phyloP scores from a whole-genome alignment of 2,113 vertebrate genomes.

The Periophthalmodon schlosseri region DNA sequence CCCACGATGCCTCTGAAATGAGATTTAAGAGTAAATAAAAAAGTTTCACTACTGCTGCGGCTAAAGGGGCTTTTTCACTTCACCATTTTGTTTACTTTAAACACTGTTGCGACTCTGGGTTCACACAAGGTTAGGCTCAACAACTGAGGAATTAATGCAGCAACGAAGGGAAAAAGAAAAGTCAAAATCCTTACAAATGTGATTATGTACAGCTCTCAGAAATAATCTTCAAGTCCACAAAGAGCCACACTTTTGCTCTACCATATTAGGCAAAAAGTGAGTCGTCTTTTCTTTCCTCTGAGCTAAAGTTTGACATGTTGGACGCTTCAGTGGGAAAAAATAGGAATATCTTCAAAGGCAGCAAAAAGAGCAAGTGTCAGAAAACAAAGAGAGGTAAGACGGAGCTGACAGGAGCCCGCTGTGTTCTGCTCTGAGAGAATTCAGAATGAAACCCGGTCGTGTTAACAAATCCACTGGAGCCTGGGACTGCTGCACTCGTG shows the following conservation, averaged over 20 bases:
- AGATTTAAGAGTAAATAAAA: slow-evolving; percentile 2
- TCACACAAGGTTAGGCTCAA: slow-evolving; percentile 13
- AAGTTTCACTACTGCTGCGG: not conserved
- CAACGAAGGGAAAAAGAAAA: slow-evolving; percentile 1
- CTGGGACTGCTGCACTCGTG: slow-evolving; percentile 2
- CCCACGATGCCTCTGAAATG: slow-evolving; percentile 1
- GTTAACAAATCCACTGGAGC: not conserved
- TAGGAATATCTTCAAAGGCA: slow-evolving; percentile 42
- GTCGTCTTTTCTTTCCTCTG: slow-evolving; percentile 4
- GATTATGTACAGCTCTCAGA: slow-evolving; percentile 24
- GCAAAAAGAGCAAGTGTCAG: slow-evolving; percentile 34
- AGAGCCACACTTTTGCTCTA: slow-evolving; percentile 2
- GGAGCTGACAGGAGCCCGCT: slow-evolving; percentile 24
- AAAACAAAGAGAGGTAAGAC: slow-evolving; percentile 24
- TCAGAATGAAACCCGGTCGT: slow-evolving; percentile 13
- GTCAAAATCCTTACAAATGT: slow-evolving; percentile 15
- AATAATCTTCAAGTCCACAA: slow-evolving; percentile 12
- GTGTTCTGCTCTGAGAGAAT: slow-evolving; percentile 15
- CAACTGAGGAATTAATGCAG: slow-evolving; percentile 5
- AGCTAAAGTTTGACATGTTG: slow-evolving; percentile 17
- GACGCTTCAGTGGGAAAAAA: slow-evolving; percentile 19
- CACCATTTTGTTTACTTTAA: not conserved
- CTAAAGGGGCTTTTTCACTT: not conserved
- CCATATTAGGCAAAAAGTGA: slow-evolving; percentile 16
- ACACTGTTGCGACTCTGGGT: not conserved